These are phyloP conservation scores for Leptarthrus brevirostris DNA, from an alignment of 2,888 invertebrate species.

Conservation along the genomic window DNA sequence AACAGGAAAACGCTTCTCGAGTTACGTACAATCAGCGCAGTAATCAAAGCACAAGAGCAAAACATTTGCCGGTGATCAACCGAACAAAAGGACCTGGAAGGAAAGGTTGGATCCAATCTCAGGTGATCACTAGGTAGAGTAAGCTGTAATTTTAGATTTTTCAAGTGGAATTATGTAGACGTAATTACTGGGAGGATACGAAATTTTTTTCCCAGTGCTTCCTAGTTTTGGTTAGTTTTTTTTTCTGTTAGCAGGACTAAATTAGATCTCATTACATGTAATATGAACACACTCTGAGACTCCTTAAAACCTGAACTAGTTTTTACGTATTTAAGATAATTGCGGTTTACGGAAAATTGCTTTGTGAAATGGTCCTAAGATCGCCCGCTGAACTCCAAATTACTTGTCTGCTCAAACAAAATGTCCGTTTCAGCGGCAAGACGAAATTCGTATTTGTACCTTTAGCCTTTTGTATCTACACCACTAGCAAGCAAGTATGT, in stretches of 20 bases:
- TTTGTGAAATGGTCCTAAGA: too few species aligned
- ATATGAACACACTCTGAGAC: too few species aligned
- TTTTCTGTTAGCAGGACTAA: background rate
- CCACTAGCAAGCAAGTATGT: too few species aligned
- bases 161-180: background rate
- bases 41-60: slow-evolving; percentile 39
- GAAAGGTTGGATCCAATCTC: slow-evolving; percentile 49
- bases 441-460: too few species aligned
- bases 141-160: slow-evolving; percentile 43
- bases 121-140: slow-evolving; percentile 37
- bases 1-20: slow-evolving; percentile 54
- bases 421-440: too few species aligned
- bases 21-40: slow-evolving; percentile 52
- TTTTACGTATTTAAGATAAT: too few species aligned
- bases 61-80: slow-evolving; percentile 8
- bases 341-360: too few species aligned
- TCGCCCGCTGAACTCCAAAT: too few species aligned
- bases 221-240: background rate
- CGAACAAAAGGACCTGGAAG: slow-evolving; percentile 47
- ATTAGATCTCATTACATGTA: background rate
- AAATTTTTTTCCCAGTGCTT: background rate
- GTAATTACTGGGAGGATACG: slow-evolving; percentile 25
- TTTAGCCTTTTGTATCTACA: too few species aligned
- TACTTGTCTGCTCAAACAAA: too few species aligned
- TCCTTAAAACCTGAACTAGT: too few species aligned